A percentile compares a stretch with the other conserved stretches of the same genome.
Evolutionary conservation across 2,113 vertebrate species (phyloP).

Genomic region (Laticauda laticaudata): DNA sequence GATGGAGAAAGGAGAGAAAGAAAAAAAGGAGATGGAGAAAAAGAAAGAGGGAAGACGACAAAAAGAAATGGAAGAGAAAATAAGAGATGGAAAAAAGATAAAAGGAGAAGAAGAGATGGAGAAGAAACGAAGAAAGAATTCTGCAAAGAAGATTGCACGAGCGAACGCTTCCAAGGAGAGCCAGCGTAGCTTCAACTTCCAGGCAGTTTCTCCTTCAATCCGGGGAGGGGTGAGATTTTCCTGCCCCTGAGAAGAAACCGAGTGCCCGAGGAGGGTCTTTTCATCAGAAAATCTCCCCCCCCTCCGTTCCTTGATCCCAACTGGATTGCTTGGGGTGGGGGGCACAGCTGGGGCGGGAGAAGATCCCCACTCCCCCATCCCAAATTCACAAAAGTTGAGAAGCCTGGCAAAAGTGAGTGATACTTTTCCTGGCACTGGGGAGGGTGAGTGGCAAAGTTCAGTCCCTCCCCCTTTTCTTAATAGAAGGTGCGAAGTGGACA

Average conservation of each 20-base stretch:
- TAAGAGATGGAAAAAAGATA: too few relatives aligned
- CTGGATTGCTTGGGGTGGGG: not conserved
- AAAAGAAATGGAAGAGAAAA: too few relatives aligned
- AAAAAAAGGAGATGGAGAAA: too few relatives aligned
- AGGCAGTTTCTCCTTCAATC: not conserved
- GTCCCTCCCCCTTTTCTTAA: not conserved
- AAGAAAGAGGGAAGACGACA: too few relatives aligned
- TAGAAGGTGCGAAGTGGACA: not conserved
- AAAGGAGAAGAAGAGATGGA: too few relatives aligned
- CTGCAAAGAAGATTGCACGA: not conserved
- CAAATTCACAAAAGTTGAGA: not conserved
- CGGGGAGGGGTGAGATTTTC: not conserved
- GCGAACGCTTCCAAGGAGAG: fast-evolving
- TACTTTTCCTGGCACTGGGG: not conserved
- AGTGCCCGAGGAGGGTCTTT: not conserved
- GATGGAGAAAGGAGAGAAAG: too few relatives aligned
- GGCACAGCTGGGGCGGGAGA: not conserved
- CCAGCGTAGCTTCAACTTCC: not conserved
- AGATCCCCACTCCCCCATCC: not conserved
- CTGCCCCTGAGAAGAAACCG: not conserved
- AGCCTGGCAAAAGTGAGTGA: not conserved
- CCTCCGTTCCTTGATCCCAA: not conserved
- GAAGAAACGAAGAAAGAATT: not conserved
- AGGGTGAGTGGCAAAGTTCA: not conserved
- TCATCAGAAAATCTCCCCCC: not conserved